These are phyloP conservation scores for Larimichthys crocea DNA, from an alignment of 2,113 vertebrate genomes.

Conservation along the genomic window DNA sequence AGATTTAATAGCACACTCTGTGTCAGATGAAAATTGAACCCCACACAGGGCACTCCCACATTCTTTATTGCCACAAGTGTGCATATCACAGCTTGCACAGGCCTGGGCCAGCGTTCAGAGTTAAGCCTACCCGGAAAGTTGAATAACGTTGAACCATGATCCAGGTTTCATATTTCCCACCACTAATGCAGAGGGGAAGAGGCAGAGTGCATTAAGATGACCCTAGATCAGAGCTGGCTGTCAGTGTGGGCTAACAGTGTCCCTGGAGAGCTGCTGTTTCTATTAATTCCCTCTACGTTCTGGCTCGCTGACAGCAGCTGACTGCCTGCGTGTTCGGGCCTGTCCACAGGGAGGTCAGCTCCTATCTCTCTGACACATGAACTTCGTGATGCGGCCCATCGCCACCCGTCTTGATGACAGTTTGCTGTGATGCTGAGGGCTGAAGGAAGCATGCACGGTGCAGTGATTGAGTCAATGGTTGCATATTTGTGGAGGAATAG, in stretches of 20 bases:
- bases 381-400: conserved; percentile 49
- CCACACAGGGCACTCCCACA: conserved; percentile 69
- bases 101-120: conserved; percentile 53
- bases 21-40: conserved; percentile 65
- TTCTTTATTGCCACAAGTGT: conserved; percentile 76
- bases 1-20: conserved; percentile 49
- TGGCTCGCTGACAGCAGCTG: conserved; percentile 77
- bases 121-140: conserved; percentile 74
- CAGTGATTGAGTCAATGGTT: conserved; percentile 30
- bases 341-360: conserved; percentile 66
- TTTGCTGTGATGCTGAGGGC: conserved; percentile 48
- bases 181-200: conserved; percentile 75
- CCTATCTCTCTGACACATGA: conserved; percentile 64
- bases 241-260: conserved; percentile 67
- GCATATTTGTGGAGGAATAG: conserved; percentile 13
- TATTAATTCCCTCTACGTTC: conserved; percentile 75
- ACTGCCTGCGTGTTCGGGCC: conserved; percentile 74
- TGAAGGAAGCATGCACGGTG: conserved; percentile 17
- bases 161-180: conserved; percentile 73
- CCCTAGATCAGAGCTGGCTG: conserved; percentile 73
- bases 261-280: conserved; percentile 78
- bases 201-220: conserved; percentile 73
- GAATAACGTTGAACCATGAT: conserved; percentile 68
- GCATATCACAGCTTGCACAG: conserved; percentile 69
- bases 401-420: conserved; percentile 25